These are phyloP conservation scores for Brachionus rotundiformis DNA, from an alignment of 1,140 invertebrate genomes.

Conservation along the genomic window DNA sequence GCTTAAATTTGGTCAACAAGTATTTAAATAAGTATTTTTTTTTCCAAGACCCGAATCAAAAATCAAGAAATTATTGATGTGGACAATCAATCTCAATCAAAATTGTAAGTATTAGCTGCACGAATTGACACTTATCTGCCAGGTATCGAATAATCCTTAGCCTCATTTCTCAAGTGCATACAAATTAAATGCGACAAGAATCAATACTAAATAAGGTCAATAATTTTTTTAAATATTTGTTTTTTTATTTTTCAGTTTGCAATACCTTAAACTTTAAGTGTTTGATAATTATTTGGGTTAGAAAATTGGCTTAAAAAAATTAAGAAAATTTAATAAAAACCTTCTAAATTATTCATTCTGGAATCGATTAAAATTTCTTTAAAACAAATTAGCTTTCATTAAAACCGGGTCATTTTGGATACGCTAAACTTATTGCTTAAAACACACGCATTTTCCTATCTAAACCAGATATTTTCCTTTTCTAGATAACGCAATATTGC, in stretches of 20 bases:
- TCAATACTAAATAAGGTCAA: conserved; percentile 38
- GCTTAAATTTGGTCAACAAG: background rate
- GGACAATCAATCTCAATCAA: conserved; percentile 26
- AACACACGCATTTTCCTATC: background rate
- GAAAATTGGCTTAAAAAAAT: conserved; percentile 31
- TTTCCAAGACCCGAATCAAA: conserved; percentile 24
- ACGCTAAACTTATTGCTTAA: background rate
- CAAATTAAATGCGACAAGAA: conserved; percentile 14
- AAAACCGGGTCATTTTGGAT: background rate
- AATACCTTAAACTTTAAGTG: conserved; percentile 27
- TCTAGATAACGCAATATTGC: background rate
- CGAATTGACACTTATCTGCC: conserved; percentile 31
- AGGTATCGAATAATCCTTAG: conserved; percentile 12
- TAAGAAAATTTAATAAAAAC: conserved; percentile 30
- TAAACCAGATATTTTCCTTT: background rate
- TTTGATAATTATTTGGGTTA: conserved; percentile 41
- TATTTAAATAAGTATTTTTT: background rate
- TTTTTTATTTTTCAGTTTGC: conserved; percentile 7
- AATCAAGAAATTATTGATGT: conserved; percentile 33
- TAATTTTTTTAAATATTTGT: conserved; percentile 34
- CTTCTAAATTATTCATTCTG: background rate
- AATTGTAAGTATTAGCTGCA: conserved; percentile 21
- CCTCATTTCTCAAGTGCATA: conserved; percentile 1
- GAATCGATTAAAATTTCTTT: background rate
- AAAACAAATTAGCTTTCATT: background rate